phyloP scores from a whole-genome alignment of 2,797 vertebrate genomes.

The Lepus townsendii region DNA sequence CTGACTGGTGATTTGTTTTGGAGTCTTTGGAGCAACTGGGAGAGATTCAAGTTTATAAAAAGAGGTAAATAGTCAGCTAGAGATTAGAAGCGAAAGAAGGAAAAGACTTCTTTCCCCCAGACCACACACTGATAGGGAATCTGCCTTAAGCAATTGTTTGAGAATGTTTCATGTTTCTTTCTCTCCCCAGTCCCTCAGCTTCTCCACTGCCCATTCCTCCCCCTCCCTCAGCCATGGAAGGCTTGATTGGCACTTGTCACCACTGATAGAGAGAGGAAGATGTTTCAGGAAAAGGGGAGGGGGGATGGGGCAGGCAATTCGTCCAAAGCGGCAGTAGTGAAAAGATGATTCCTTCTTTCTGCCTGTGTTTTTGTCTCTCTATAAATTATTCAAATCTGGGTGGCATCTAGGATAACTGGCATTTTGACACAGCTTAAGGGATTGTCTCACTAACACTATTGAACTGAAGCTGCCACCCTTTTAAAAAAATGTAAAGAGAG shows the following conservation, averaged over 20 bases:
- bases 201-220: slow-evolving; percentile 49
- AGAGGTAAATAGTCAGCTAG: slow-evolving; percentile 93
- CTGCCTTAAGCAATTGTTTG: slow-evolving; percentile 93
- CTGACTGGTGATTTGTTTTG: slow-evolving; percentile 95
- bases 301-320: slow-evolving; percentile 85
- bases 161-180: slow-evolving; percentile 91
- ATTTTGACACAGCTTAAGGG: slow-evolving; percentile 90
- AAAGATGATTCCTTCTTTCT: slow-evolving; percentile 93
- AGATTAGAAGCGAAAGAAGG: slow-evolving; percentile 95
- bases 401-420: slow-evolving; percentile 93
- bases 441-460: slow-evolving; percentile 92
- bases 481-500: slow-evolving; percentile 92
- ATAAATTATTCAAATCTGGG: slow-evolving; percentile 94
- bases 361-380: slow-evolving; percentile 90
- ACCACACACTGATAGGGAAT: slow-evolving; percentile 98
- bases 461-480: slow-evolving; percentile 92
- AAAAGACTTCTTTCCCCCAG: slow-evolving; percentile 90
- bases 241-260: slow-evolving; percentile 99
- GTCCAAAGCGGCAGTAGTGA: slow-evolving; percentile 90
- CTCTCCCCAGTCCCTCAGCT: slow-evolving; percentile 55
- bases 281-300: slow-evolving; percentile 90
- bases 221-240: slow-evolving; percentile 88
- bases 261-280: slow-evolving; percentile 94
- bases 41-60: slow-evolving; percentile 96
- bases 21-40: slow-evolving; percentile 91